phyloP scores from a whole-genome alignment of 2,797 vertebrate species.

The Nothura maculosa region DNA sequence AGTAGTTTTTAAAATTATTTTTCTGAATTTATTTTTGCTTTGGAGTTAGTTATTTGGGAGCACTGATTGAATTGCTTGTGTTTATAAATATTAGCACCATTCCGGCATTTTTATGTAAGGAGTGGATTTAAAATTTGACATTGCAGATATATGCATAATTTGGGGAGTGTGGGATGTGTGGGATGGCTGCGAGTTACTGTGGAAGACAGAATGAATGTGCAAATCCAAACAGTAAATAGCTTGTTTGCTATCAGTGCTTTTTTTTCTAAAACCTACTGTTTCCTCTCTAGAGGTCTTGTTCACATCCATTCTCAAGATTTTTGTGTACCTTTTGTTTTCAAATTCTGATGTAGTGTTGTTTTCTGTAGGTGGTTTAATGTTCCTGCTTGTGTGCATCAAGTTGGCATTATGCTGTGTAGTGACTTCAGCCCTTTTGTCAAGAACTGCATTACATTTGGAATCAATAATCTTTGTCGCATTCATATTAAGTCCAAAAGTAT shows the following conservation, averaged over 20 bases:
- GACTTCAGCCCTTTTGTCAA: neutral
- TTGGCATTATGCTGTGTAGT: neutral
- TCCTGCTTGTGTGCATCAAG: rapidly evolving
- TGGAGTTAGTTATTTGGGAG: neutral
- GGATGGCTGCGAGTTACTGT: neutral
- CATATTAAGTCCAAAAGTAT: neutral
- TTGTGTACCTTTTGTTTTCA: neutral
- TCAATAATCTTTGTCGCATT: neutral
- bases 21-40: neutral
- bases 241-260: neutral
- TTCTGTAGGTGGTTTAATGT: neutral
- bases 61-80: neutral
- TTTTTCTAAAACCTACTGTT: neutral
- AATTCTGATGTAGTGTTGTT: neutral
- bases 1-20: neutral
- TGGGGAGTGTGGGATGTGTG: neutral
- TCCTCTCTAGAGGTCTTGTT: neutral
- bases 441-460: neutral
- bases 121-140: neutral
- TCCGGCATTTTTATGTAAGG: neutral
- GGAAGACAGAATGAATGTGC: neutral
- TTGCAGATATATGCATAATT: neutral
- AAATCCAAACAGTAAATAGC: neutral
- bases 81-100: neutral
- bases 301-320: neutral